Conservation (phyloP, 92 coral and sea anemone species). For the Micromussa lordhowensis region DNA sequence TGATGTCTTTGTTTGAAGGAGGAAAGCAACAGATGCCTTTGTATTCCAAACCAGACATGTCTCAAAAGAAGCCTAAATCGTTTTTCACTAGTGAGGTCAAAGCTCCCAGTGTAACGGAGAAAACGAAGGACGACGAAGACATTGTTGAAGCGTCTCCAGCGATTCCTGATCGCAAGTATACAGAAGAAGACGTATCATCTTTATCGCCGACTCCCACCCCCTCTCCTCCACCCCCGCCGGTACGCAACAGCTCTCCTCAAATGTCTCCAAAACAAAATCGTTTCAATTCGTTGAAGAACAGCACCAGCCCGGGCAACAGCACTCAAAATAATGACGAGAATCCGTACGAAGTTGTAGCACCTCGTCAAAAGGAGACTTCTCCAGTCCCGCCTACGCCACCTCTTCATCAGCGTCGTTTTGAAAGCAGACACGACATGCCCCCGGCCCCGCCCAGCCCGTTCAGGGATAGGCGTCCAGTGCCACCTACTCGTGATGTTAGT, state of each 20-base stretch:
- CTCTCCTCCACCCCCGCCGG: background rate
- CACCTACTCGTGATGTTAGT: constrained; percentile 16
- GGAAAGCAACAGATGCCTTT: constrained; percentile 10
- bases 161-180: constrained; percentile 36
- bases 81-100: background rate
- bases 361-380: constrained; percentile 35
- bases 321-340: background rate
- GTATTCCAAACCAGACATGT: constrained; percentile 71
- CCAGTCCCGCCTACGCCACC: constrained; percentile 38
- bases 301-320: background rate
- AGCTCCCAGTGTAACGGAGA: background rate
- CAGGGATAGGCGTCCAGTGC: constrained; percentile 24
- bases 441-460: constrained; percentile 45
- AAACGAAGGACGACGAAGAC: background rate
- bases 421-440: constrained; percentile 33
- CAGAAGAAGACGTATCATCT: constrained; percentile 22
- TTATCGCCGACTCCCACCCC: background rate
- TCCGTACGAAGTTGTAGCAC: constrained; percentile 67
- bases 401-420: constrained; percentile 1
- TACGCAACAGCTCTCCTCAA: background rate
- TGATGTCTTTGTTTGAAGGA: constrained; percentile 53
- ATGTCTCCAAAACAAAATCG: background rate
- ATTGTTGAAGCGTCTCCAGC: constrained; percentile 19
- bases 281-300: background rate
- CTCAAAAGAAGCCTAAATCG: constrained; percentile 38